These are phyloP conservation scores for Trochalopteron elliotii DNA, from an alignment of 2,113 vertebrate species.

Conservation along the genomic window DNA sequence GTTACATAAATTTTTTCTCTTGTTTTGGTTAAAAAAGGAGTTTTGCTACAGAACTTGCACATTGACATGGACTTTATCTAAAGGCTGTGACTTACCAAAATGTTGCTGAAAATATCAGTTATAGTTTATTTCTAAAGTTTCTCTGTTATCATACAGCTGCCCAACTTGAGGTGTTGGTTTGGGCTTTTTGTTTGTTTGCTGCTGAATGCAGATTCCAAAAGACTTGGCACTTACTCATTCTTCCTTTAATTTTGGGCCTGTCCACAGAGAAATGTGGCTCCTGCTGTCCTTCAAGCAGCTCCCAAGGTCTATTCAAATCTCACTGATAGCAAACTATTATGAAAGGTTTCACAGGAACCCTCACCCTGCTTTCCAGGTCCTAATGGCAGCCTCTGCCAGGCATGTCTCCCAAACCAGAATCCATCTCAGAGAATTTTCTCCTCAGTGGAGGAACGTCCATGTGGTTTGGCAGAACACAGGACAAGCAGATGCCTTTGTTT, in stretches of 20 bases:
- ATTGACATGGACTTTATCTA: not conserved
- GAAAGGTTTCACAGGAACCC: not conserved
- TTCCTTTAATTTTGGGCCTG: not conserved
- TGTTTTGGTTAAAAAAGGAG: not conserved
- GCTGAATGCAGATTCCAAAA: not conserved
- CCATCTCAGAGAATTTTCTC: not conserved
- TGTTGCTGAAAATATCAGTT: not conserved
- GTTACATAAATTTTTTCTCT: slow-evolving; percentile 42
- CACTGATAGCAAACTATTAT: not conserved
- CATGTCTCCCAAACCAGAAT: not conserved
- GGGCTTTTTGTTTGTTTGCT: not conserved
- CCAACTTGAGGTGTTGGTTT: not conserved
- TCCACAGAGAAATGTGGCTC: not conserved
- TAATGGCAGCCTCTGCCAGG: not conserved
- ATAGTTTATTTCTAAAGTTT: not conserved
- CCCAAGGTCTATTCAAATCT: not conserved
- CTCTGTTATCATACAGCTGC: not conserved
- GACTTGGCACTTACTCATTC: not conserved
- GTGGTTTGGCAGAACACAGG: not conserved
- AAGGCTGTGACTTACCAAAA: not conserved
- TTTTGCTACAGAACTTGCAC: not conserved
- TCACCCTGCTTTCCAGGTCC: not conserved
- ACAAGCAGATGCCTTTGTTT: not conserved
- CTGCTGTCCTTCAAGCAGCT: not conserved
- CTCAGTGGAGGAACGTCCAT: not conserved